Evolutionary conservation across 2,797 vertebrate species (phyloP).

Genomic region (Sebastes taczanowskii): DNA sequence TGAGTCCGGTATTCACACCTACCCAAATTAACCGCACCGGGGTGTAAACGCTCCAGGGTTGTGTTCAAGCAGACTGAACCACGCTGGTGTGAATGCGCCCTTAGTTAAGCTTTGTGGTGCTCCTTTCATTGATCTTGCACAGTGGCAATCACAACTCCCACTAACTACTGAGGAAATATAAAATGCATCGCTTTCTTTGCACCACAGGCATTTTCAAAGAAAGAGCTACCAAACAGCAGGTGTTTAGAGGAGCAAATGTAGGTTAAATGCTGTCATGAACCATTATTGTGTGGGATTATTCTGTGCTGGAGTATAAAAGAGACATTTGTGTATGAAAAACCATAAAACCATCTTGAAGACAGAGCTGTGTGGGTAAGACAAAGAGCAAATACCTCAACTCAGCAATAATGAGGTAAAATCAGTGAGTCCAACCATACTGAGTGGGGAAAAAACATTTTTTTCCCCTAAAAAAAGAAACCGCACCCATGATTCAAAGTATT

Average conservation of each 20-base stretch:
- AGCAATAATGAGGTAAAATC: not conserved
- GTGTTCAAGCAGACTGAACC: not conserved
- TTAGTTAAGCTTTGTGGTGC: not conserved
- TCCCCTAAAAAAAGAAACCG: not conserved
- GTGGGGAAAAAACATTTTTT: not conserved
- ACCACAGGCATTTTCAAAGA: not conserved
- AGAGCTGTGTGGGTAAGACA: not conserved
- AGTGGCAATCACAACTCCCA: not conserved
- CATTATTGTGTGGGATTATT: not conserved
- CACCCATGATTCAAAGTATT: not conserved
- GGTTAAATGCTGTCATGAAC: not conserved
- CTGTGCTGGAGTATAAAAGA: not conserved
- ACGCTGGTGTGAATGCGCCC: not conserved
- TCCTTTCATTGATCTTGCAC: not conserved
- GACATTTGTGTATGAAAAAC: constrained; percentile 2
- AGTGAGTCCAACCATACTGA: not conserved
- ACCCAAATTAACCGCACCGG: not conserved
- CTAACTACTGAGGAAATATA: not conserved
- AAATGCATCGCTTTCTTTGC: not conserved
- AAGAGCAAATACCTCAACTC: not conserved
- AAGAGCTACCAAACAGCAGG: not conserved
- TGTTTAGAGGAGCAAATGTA: not conserved
- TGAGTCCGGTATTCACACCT: not conserved
- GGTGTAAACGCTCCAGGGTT: not conserved
- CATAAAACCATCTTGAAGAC: not conserved